These are phyloP conservation scores for Catocala sponsa DNA, from an alignment of 2,888 invertebrate genomes.

Conservation along the genomic window DNA sequence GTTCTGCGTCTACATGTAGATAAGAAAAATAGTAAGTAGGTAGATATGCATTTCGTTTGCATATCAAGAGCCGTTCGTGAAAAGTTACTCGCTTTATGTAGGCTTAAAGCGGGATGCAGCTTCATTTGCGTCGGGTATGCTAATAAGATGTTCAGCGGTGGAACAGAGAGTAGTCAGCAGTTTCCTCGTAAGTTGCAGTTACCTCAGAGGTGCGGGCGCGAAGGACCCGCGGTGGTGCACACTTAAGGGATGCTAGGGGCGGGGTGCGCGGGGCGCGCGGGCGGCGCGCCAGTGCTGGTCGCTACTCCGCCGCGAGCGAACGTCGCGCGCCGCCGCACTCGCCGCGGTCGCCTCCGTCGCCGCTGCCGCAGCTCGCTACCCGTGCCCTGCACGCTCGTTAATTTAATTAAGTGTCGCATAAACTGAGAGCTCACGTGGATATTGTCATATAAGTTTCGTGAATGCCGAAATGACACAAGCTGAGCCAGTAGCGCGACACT, in stretches of 20 bases:
- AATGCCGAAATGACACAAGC: constrained; percentile 64
- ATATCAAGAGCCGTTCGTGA: constrained; percentile 45
- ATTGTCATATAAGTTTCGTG: constrained; percentile 62
- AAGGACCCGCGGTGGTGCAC: constrained; percentile 65
- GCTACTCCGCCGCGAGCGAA: constrained; percentile 78
- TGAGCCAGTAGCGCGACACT: constrained; percentile 57
- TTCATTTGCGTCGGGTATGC: constrained; percentile 79
- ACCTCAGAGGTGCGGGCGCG: constrained; percentile 70
- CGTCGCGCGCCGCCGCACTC: constrained; percentile 62
- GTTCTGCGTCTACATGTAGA: constrained; percentile 21
- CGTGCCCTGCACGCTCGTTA: constrained; percentile 63
- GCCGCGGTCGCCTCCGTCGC: constrained; percentile 52
- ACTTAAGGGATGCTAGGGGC: constrained; percentile 69
- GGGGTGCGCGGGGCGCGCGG: constrained; percentile 71
- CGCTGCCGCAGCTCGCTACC: constrained; percentile 43
- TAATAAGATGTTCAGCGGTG: constrained; percentile 74
- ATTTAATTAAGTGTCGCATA: constrained; percentile 82
- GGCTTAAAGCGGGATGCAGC: constrained; percentile 64
- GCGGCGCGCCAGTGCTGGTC: constrained; percentile 76
- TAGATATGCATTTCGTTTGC: constrained; percentile 50
- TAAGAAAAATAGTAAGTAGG: constrained; percentile 35
- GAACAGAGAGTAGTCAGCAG: constrained; percentile 71
- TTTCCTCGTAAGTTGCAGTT: constrained; percentile 67
- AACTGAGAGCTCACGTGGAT: constrained; percentile 77
- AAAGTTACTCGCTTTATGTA: constrained; percentile 55